Base-by-base conservation (phyloP, 2,888 invertebrate species). In the Cantharis flavilabris region DNA sequence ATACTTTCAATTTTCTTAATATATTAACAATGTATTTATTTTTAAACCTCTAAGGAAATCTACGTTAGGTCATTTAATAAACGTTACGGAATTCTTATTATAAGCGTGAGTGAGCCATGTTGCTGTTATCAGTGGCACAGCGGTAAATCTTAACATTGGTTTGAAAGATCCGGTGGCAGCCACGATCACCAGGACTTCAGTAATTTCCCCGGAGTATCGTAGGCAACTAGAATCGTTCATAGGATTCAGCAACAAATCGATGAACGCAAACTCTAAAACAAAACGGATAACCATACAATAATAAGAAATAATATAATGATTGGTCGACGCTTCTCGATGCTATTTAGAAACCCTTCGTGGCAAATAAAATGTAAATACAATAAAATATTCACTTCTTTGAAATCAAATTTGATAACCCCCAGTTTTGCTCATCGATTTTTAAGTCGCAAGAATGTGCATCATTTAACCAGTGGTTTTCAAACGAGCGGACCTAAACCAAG, bases 201-300 rank as follows among this genome's bases (percentile, higher is more conserved):
- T 83, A 85, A 86, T 85, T 85, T 86, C 85, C 86, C 86, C 81
- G 81, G 86, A 85, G 86, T 85, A 84, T 84, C 83, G 83, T 85
- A 84, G 83, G 83, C 84, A 83, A 83, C 83, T 82, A 81, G 82
- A 83, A 85, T 84, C 83, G 84, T 82, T 84, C 84, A 83, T 83
- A 80, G 78, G 81, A 82, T 81, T 82, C 81, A 72, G 73, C 78
- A 79, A 76, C 80, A 79, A 83, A 84, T 84, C 84, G 83, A 84
- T 83, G 83, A 71, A 71, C 72, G 49, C 72, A 74, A 77, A 76
- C 74, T 67, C 76, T 78, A 76, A 76, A 75, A 76, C 49, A 69
- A 69, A 30, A 72, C 49, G 69, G 75, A 72, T 77, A 77, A 77
- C 75, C 77, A 72, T 72, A 75, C 69, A 62, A 78, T 78, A 76